phyloP scores from a whole-genome alignment of 2,797 vertebrate species.

The Schizothorax lantsangensis region DNA sequence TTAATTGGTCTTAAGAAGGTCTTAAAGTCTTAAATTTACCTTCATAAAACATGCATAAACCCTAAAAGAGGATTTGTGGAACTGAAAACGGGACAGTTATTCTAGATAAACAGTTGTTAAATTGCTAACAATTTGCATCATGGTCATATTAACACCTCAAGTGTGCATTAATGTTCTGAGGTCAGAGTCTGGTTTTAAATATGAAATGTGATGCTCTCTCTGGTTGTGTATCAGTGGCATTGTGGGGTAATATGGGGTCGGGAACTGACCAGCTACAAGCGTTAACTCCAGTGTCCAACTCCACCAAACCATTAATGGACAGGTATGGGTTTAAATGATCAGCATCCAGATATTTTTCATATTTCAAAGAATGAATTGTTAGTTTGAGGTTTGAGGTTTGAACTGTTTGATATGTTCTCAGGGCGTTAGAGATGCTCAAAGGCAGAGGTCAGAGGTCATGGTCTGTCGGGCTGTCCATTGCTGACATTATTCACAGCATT shows the following conservation, averaged over 20 bases:
- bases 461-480: conserved; percentile 92
- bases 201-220: background rate
- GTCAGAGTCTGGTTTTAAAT: background rate
- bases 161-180: background rate
- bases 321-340: conserved; percentile 75
- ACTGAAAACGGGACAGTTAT: background rate
- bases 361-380: background rate
- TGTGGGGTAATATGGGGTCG: conserved; percentile 77
- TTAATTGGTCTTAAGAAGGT: no score
- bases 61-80: background rate
- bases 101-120: background rate
- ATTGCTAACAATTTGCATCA: background rate
- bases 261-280: conserved; percentile 64
- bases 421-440: conserved; percentile 89
- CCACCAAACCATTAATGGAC: conserved; percentile 83
- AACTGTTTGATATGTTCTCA: conserved; percentile 60
- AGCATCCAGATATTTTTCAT: background rate
- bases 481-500: conserved; percentile 90
- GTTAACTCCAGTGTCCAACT: conserved; percentile 68
- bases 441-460: conserved; percentile 90
- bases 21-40: no score
- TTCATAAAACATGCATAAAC: no score
- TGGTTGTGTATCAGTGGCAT: conserved; percentile 79
- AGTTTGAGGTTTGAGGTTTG: background rate
- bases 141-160: background rate